A percentile compares a stretch with the other conserved stretches of the same genome.
phyloP scores from a whole-genome alignment of 2,797 vertebrate genomes.

The Decapterus maruadsi region DNA sequence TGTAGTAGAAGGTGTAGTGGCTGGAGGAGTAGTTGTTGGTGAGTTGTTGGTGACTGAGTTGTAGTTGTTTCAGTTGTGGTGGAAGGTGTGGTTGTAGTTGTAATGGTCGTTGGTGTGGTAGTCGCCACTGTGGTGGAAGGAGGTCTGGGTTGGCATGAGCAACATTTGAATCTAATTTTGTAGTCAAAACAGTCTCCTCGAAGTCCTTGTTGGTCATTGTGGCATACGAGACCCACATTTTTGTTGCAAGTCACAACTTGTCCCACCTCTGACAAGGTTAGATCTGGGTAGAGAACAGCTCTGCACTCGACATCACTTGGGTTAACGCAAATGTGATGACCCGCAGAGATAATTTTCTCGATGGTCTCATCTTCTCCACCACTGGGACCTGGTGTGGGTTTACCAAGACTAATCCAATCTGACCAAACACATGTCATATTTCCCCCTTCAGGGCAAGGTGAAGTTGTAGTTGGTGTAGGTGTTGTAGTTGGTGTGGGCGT shows the following conservation, averaged over 20 bases:
- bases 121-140: background rate
- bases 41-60: background rate
- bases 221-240: constrained; percentile 50
- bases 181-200: constrained; percentile 63
- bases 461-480: background rate
- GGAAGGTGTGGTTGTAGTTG: no score
- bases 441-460: constrained; percentile 14
- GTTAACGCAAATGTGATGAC: constrained; percentile 19
- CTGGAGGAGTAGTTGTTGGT: background rate
- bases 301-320: constrained; percentile 36
- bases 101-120: background rate
- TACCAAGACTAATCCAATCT: constrained; percentile 45
- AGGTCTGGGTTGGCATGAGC: no score
- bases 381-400: constrained; percentile 37
- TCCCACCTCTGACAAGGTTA: constrained; percentile 26
- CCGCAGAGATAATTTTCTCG: constrained; percentile 28
- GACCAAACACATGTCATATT: constrained; percentile 37
- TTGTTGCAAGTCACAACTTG: constrained; percentile 46
- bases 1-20: background rate
- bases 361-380: constrained; percentile 61
- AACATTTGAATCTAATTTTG: constrained; percentile 31
- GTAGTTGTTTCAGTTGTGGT: constrained; percentile 1
- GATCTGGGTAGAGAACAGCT: constrained; percentile 18
- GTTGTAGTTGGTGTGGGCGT: no score
- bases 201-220: constrained; percentile 57